A percentile compares a stretch with the other conserved stretches of the same genome.
Evolutionary conservation across 1,140 invertebrate genomes (phyloP).

Genomic region (Brachionus asplanchnoidis): DNA sequence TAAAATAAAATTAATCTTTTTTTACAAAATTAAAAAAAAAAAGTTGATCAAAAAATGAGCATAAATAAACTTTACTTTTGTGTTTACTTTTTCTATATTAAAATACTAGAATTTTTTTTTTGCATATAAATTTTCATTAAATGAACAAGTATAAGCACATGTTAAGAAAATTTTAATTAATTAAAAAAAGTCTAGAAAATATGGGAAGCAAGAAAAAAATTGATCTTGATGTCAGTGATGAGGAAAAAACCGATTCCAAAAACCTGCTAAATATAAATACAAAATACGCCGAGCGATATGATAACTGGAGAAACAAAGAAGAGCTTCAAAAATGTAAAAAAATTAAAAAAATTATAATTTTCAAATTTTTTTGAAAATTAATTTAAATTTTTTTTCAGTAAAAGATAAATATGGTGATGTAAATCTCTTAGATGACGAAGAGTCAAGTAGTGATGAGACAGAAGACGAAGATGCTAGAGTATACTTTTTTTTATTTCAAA

Average conservation of each 20-base stretch:
- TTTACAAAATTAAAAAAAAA: no score
- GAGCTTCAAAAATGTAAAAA: constrained; percentile 73
- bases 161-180: background rate
- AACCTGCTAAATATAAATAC: constrained; percentile 61
- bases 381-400: constrained; percentile 59
- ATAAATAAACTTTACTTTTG: background rate
- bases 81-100: background rate
- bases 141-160: background rate
- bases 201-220: constrained; percentile 8
- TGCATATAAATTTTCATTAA: background rate
- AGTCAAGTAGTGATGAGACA: constrained; percentile 52
- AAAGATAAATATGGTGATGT: constrained; percentile 67
- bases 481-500: constrained; percentile 42
- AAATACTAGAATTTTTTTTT: background rate
- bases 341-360: background rate
- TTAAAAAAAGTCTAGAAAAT: background rate
- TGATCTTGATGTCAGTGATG: background rate
- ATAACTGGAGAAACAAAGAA: constrained; percentile 74
- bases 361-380: no score
- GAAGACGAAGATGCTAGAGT: constrained; percentile 65
- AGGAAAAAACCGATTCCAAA: background rate
- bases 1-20: no score
- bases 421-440: constrained; percentile 49
- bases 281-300: constrained; percentile 74
- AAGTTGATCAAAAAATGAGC: no score